Evolutionary conservation across 2,113 vertebrate genomes (phyloP).

Genomic region (Terrapene triunguis): DNA sequence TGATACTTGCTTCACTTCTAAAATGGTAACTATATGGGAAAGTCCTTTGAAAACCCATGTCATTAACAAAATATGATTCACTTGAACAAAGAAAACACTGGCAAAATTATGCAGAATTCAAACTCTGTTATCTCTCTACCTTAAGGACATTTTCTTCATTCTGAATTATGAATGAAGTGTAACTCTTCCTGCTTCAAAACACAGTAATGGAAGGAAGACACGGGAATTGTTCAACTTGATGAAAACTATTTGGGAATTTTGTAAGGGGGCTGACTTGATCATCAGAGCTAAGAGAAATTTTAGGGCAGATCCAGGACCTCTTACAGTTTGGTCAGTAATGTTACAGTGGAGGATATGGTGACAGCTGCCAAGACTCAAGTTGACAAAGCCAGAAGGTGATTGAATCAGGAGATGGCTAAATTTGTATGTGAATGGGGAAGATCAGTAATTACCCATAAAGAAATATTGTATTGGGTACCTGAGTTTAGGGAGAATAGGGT

Average conservation of each 20-base stretch:
- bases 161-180: not conserved
- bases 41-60: not conserved
- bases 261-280: not conserved
- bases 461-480: not conserved
- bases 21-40: not conserved
- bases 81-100: not conserved
- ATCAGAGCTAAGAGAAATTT: not conserved
- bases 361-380: not conserved
- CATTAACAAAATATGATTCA: not conserved
- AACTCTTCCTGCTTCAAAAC: not conserved
- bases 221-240: not conserved
- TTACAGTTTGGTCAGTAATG: not conserved
- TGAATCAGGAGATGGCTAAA: not conserved
- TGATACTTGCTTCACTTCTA: fast-evolving
- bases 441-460: not conserved
- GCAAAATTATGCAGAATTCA: not conserved
- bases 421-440: not conserved
- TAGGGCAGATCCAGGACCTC: not conserved
- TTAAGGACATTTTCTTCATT: not conserved
- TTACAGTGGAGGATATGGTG: not conserved
- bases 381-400: not conserved
- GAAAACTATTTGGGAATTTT: not conserved
- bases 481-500: not conserved
- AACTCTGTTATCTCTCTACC: not conserved
- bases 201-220: not conserved